Evolutionary conservation across 2,888 invertebrate genomes (phyloP).

Genomic region (Keiferia lycopersicella): DNA sequence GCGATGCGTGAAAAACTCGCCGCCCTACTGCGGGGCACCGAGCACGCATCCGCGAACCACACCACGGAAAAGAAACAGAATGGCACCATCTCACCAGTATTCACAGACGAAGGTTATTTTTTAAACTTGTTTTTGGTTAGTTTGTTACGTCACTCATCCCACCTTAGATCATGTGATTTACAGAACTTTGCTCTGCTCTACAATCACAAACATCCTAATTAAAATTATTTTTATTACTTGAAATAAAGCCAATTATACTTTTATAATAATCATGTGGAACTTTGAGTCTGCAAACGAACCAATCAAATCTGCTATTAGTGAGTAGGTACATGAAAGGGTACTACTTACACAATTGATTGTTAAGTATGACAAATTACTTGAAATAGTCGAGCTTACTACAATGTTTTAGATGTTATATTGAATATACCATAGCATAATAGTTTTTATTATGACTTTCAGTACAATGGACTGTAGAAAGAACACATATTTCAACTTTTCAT

Average conservation of each 20-base stretch:
- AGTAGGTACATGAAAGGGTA: too few relatives aligned
- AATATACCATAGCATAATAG: neutral
- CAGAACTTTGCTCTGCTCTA: slow-evolving; percentile 5
- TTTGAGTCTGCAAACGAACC: too few relatives aligned
- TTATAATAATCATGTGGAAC: neutral
- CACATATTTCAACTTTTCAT: too few relatives aligned
- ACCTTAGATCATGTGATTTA: neutral
- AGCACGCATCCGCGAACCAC: slow-evolving; percentile 56
- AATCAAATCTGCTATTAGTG: too few relatives aligned
- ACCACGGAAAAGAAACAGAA: slow-evolving; percentile 64
- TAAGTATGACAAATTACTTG: neutral
- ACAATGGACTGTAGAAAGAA: neutral
- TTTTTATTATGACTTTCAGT: neutral
- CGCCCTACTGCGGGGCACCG: slow-evolving; percentile 64
- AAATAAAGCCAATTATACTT: neutral
- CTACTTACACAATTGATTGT: neutral
- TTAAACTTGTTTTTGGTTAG: neutral
- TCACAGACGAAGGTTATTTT: slow-evolving; percentile 62
- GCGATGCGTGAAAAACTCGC: slow-evolving; percentile 76
- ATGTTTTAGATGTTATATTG: neutral
- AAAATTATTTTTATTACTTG: neutral
- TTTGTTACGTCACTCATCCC: neutral
- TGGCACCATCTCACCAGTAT: slow-evolving; percentile 61
- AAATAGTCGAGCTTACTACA: neutral
- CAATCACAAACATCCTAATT: neutral